Base-by-base conservation (phyloP, 2,797 vertebrate species). In the Acrossocheilus wenchowensis region DNA sequence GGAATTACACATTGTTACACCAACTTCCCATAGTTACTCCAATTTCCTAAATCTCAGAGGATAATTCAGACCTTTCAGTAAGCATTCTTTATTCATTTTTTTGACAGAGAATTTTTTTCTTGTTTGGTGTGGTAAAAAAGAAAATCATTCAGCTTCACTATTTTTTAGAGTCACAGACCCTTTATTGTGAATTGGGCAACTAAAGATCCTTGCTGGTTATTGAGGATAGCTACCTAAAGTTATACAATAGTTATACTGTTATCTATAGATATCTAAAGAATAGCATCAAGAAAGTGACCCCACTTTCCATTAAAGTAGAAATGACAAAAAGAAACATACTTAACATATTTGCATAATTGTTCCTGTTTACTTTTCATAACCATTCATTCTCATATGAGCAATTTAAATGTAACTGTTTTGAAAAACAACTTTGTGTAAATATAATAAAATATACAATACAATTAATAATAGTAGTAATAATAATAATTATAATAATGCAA, bases 1-100 rank as follows among this genome's bases (percentile, higher is more conserved):
- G 39, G 50, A 73, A 80, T 81, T 84, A 74, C 75, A 57, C 69
- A 78, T 54, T 68, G 54, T 82, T 86, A 84, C 84, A 52, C 26
- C 60, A 64, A 74, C 82, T 83, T 68, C 48, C 77, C 83, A 39
- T 82, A 80, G 50, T 80, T 52, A 21, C 81, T 85, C 68, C 64
- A 78, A 15, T 78, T 85, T 57, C 48, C 60, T 4, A 69, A 30
- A 68, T 78, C n/a, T 85, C 10, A 19, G 4, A 71, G 50, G 50
- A 85, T 79, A 79, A 78, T 43, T 78, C 34, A 54, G 34, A 72
- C 19, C 79, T 8, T 68, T 69, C 64, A 81, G 15, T 50, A 68
- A 68, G 41, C 78, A 64, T 68, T 66, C 39, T 45, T 23, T 10
- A 43, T 30, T 80, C 4, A 62, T 50, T 1, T 78, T 41, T 30